Percentiles rank a stretch among this genome's conserved stretches.
These are phyloP conservation scores for Stramonita haemastoma DNA, from an alignment of 2,888 invertebrate species.

Conservation along the genomic window DNA sequence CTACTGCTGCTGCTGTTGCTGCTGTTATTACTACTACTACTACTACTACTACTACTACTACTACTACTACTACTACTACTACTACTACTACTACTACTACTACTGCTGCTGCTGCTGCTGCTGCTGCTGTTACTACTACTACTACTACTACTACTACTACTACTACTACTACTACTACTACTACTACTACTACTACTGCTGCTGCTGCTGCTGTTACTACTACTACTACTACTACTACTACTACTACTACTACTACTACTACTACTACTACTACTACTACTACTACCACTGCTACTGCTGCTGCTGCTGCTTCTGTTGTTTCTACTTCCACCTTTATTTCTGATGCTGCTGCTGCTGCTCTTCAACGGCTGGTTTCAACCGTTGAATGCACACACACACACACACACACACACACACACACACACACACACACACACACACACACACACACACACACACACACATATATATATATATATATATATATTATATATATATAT, in stretches of 20 bases:
- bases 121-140: constrained; percentile 25
- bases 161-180: too few species aligned
- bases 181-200: too few species aligned
- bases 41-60: not conserved
- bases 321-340: not conserved
- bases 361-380: too few species aligned
- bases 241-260: not conserved
- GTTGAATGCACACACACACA: too few species aligned
- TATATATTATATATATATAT: too few species aligned
- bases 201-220: not conserved
- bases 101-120: constrained; percentile 32
- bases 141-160: not conserved
- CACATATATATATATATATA: too few species aligned
- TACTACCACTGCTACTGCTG: too few species aligned
- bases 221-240: not conserved
- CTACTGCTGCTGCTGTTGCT: not conserved
- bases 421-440: too few species aligned
- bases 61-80: not conserved
- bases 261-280: not conserved
- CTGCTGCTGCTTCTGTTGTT: not conserved
- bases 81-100: constrained; percentile 2
- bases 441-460: too few species aligned
- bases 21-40: not conserved
- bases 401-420: too few species aligned
- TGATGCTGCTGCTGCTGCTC: not conserved